Base-by-base conservation (phyloP, 1,140 invertebrate genomes). In the Drosophila eugracilis region DNA sequence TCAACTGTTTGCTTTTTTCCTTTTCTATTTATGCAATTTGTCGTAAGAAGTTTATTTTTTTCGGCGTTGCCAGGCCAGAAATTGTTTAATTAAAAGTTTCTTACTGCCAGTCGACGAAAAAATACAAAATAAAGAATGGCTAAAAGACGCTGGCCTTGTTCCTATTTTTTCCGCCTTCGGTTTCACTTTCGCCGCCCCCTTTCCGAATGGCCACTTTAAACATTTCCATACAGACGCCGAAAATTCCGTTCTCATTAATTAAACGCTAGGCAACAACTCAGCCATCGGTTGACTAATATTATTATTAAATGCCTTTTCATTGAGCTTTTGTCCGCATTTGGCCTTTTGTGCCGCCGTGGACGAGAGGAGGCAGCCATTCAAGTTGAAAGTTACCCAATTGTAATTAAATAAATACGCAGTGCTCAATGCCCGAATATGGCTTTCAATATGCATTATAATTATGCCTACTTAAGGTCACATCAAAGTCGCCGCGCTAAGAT, bases 71-170 rank as follows among this genome's bases (percentile, higher is more conserved):
- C 66, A 69, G 69, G 69, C 70, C 78, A 88, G 47, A 88, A 88
- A 88, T 75, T 88, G 83, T 88, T 88, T 88, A 88, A 88, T 88
- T 88, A 88, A 88, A 88, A 88, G 78, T 88, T 88, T 83, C 65
- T 44, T 72, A 26, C 69, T 48, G 70, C 39, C 70, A 62, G 47
- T 62, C 15, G 70, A 44, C 15, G 70, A 44, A 28, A 24, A 62
- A 53, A 28, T 10, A 58, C 12, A 24, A 52, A 49, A 54, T 54
- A 47, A 47, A 28, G 32, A 59, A 72, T 47, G 54, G 15, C 30
- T 72, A 45, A 62, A 62, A 53, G 57, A 72, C n/a, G 39, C 24
- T 71, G 65, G 65, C 48, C 63, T 49, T 36, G 45, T 59, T 59
- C 58, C 57, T 42, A 19, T 34, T 66, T 65, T 30, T 9, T 0